Evolutionary conservation across 2,113 vertebrate genomes (phyloP).

Genomic region (Hippocampus guttulatus): DNA sequence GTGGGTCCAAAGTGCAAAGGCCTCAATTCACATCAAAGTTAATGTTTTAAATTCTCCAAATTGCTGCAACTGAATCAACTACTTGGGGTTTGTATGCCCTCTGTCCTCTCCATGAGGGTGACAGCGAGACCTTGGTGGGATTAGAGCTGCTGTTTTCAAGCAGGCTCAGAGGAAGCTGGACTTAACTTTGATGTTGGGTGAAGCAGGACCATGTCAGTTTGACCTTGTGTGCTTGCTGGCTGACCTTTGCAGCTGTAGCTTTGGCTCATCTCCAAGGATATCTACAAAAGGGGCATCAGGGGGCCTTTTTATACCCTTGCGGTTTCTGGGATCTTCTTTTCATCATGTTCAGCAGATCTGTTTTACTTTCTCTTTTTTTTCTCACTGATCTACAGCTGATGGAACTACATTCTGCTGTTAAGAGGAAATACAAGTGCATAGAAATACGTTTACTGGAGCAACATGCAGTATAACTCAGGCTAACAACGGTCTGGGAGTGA

Average conservation of each 20-base stretch:
- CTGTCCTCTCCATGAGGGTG: constrained; percentile 34
- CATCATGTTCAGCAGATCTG: constrained; percentile 31
- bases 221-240: constrained; percentile 57
- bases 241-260: constrained; percentile 58
- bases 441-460: background rate
- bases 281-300: constrained; percentile 53
- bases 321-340: constrained; percentile 35
- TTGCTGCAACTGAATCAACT: constrained; percentile 35
- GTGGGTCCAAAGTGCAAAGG: constrained; percentile 23
- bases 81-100: constrained; percentile 40
- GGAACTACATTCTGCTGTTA: too few relatives aligned
- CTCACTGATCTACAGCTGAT: background rate
- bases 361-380: constrained; percentile 3
- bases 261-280: constrained; percentile 44
- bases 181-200: constrained; percentile 63
- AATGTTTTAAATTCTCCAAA: constrained; percentile 24
- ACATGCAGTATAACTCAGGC: background rate
- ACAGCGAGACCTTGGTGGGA: constrained; percentile 38
- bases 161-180: constrained; percentile 45
- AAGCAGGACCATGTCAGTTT: constrained; percentile 39
- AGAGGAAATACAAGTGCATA: background rate
- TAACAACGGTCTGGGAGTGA: constrained; percentile 15
- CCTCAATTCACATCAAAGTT: constrained; percentile 38
- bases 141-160: constrained; percentile 54
- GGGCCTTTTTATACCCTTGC: constrained; percentile 34